Evolutionary conservation across 2,888 invertebrate genomes (phyloP).

Genomic region (Tetramorium bicarinatum): DNA sequence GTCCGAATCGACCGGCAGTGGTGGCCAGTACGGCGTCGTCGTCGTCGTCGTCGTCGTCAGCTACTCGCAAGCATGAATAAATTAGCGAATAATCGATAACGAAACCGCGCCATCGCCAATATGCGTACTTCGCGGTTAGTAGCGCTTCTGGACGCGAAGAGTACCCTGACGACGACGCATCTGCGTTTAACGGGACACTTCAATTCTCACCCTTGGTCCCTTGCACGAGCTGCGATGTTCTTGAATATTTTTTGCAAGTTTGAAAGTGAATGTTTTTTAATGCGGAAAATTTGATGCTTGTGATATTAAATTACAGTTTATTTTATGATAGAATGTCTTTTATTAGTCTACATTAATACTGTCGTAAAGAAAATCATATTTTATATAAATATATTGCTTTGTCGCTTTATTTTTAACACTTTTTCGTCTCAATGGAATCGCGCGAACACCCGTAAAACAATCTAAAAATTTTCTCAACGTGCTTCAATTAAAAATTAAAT

Average conservation of each 20-base stretch:
- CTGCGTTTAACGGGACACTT: background rate
- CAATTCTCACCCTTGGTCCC: background rate
- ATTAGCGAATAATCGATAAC: slow-evolving; percentile 83
- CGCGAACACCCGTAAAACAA: background rate
- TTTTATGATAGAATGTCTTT: slow-evolving; percentile 3
- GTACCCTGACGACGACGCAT: background rate
- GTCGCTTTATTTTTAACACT: background rate
- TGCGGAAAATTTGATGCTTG: background rate
- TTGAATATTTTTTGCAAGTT: background rate
- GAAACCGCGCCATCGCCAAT: slow-evolving; percentile 20
- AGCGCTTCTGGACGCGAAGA: background rate
- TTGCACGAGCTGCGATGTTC: background rate
- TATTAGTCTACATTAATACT: slow-evolving; percentile 12
- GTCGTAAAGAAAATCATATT: slow-evolving; percentile 2
- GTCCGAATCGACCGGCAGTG: slow-evolving; percentile 72
- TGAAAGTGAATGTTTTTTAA: background rate
- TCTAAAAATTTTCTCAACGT: background rate
- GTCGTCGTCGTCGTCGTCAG: slow-evolving; percentile 72
- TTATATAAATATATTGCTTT: slow-evolving; percentile 1
- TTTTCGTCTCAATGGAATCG: background rate
- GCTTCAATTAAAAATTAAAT: slow-evolving; percentile 96
- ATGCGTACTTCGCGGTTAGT: slow-evolving; percentile 24
- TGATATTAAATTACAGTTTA: slow-evolving; percentile 29
- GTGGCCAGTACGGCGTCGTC: slow-evolving; percentile 76
- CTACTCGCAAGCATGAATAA: slow-evolving; percentile 81